phyloP scores from a whole-genome alignment of 2,113 vertebrate species.

The Petrocephalus microphthalmus region DNA sequence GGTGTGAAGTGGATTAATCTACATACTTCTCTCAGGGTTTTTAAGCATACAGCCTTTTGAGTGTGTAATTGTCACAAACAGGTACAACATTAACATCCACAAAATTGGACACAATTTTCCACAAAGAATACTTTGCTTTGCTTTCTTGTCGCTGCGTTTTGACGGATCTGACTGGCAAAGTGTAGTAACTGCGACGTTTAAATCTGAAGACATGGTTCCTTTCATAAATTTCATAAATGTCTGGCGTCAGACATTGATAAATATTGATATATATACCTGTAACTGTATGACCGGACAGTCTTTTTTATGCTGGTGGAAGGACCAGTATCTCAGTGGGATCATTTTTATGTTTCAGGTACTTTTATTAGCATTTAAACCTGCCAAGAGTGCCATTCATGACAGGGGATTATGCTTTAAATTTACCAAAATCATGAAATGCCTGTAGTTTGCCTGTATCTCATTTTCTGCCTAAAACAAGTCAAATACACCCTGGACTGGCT shows the following conservation, averaged over 20 bases:
- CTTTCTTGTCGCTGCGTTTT: not conserved
- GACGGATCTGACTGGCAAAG: not conserved
- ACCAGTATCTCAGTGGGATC: not conserved
- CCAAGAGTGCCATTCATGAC: not conserved
- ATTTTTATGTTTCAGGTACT: not conserved
- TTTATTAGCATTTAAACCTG: not conserved
- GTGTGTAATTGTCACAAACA: not conserved
- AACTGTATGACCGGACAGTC: not conserved
- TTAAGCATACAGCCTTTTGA: not conserved
- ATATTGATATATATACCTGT: not conserved
- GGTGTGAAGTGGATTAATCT: slow-evolving; percentile 19
- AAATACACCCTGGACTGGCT: not conserved
- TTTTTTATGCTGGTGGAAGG: not conserved
- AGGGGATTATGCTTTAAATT: not conserved
- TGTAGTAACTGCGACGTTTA: not conserved
- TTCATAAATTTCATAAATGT: not conserved
- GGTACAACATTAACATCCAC: not conserved
- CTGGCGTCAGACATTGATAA: not conserved
- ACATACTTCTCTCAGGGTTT: not conserved
- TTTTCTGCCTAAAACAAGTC: not conserved
- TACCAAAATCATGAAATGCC: not conserved
- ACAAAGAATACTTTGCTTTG: not conserved
- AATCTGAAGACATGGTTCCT: not conserved
- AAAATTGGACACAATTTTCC: too few species aligned
- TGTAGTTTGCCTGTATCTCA: not conserved